Evolutionary conservation across 2,888 invertebrate species (phyloP).

Genomic region (Agonopterix heracliana): DNA sequence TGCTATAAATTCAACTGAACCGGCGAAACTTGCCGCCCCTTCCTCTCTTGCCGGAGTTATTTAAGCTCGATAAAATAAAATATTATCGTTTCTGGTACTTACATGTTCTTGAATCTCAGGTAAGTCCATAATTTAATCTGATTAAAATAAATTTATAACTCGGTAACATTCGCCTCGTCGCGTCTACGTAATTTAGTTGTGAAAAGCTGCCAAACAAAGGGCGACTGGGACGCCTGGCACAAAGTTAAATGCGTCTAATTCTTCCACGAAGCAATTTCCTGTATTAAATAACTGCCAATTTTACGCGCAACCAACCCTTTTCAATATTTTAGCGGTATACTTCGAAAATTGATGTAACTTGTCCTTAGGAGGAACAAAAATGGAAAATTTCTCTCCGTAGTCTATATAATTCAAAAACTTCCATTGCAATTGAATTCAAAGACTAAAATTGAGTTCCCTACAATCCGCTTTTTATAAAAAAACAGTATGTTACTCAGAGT

Average conservation of each 20-base stretch:
- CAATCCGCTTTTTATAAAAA: too few species aligned
- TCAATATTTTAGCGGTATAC: conserved; percentile 20
- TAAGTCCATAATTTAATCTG: conserved; percentile 13
- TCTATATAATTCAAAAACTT: too few species aligned
- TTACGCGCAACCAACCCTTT: conserved; percentile 46
- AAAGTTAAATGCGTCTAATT: conserved; percentile 54
- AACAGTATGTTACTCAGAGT: background rate
- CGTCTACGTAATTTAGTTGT: conserved; percentile 45
- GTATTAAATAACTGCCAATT: conserved; percentile 49
- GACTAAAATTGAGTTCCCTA: too few species aligned
- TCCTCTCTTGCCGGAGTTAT: conserved; percentile 61
- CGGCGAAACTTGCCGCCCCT: conserved; percentile 58
- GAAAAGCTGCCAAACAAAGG: conserved; percentile 57
- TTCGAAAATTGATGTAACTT: too few species aligned
- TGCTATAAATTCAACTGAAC: conserved; percentile 67
- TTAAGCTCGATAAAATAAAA: conserved; percentile 72
- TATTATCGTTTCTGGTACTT: conserved; percentile 52
- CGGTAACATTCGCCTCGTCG: conserved; percentile 45
- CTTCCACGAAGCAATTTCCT: conserved; percentile 47
- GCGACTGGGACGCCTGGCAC: conserved; percentile 43
- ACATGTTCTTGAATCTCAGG: conserved; percentile 42
- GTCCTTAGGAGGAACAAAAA: too few species aligned
- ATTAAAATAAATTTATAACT: conserved; percentile 14
- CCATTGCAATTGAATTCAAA: too few species aligned
- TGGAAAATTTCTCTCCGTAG: too few species aligned